Conservation (phyloP, 2,888 invertebrate species). For the Oxyscelio sp. region DNA sequence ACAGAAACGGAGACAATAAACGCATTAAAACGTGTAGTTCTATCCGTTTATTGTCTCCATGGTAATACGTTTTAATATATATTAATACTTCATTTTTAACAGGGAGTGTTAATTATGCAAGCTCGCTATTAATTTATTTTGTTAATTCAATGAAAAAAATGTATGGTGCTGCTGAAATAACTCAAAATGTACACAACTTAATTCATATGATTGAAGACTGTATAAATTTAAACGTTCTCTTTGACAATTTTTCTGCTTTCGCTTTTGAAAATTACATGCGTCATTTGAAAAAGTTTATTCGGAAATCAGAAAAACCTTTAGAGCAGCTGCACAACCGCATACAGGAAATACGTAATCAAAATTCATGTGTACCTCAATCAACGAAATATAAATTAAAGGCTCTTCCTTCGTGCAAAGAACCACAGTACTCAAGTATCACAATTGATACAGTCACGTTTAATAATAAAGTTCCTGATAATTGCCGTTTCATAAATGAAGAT, state of each 20-base stretch:
- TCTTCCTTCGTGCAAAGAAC: constrained; percentile 10
- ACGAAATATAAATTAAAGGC: too few relatives aligned
- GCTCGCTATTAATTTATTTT: constrained; percentile 49
- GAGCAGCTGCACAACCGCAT: constrained; percentile 14
- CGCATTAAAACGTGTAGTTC: too few relatives aligned
- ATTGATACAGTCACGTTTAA: constrained; percentile 7
- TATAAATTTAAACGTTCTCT: constrained; percentile 8
- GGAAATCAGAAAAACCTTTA: constrained; percentile 23
- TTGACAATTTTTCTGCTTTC: constrained; percentile 50
- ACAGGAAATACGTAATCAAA: constrained; percentile 7
- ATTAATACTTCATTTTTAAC: too few relatives aligned
- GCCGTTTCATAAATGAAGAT: constrained; percentile 5
- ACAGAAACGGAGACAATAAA: too few relatives aligned
- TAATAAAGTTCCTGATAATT: constrained; percentile 17
- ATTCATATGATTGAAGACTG: constrained; percentile 48
- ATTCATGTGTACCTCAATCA: too few relatives aligned
- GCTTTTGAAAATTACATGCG: constrained; percentile 57
- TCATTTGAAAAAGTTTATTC: constrained; percentile 39
- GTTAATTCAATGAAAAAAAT: constrained; percentile 32
- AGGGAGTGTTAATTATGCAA: constrained; percentile 37
- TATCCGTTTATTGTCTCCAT: too few relatives aligned
- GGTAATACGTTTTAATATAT: too few relatives aligned
- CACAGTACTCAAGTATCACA: constrained; percentile 6
- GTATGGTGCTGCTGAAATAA: constrained; percentile 54
- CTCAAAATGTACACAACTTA: constrained; percentile 63